Percentiles rank a stretch among this genome's conserved stretches.
phyloP scores from a whole-genome alignment of 2,113 vertebrate species.

The Loxodonta africana region DNA sequence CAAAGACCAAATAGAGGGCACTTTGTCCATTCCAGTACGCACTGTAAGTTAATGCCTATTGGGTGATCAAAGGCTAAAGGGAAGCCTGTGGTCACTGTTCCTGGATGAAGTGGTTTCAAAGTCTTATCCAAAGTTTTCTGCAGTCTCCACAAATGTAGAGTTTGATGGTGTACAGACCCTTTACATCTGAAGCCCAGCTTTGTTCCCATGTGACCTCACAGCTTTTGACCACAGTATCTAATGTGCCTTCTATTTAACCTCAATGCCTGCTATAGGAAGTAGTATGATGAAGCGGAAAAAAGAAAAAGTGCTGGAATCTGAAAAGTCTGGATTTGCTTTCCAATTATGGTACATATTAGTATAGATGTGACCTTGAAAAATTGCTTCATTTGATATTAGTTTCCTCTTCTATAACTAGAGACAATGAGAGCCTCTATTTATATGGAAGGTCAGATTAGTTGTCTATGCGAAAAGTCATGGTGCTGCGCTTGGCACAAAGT shows the following conservation, averaged over 20 bases:
- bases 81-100: not conserved
- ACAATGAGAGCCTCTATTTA: not conserved
- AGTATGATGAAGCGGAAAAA: not conserved
- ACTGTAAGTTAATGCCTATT: not conserved
- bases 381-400: not conserved
- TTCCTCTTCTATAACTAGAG: not conserved
- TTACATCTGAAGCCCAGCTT: not conserved
- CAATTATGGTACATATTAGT: not conserved
- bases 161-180: not conserved
- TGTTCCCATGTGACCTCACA: not conserved
- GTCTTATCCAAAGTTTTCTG: not conserved
- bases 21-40: not conserved
- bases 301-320: not conserved
- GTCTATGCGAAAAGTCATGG: not conserved
- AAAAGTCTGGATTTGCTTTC: not conserved
- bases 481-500: not conserved
- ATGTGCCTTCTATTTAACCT: not conserved
- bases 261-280: not conserved
- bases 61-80: not conserved
- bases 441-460: not conserved
- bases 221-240: conserved; percentile 7
- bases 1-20: not conserved
- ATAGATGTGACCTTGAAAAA: not conserved
- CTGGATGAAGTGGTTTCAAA: not conserved
- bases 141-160: not conserved